These are phyloP conservation scores for Neogobius melanostomus DNA, from an alignment of 2,113 vertebrate genomes.

Conservation along the genomic window DNA sequence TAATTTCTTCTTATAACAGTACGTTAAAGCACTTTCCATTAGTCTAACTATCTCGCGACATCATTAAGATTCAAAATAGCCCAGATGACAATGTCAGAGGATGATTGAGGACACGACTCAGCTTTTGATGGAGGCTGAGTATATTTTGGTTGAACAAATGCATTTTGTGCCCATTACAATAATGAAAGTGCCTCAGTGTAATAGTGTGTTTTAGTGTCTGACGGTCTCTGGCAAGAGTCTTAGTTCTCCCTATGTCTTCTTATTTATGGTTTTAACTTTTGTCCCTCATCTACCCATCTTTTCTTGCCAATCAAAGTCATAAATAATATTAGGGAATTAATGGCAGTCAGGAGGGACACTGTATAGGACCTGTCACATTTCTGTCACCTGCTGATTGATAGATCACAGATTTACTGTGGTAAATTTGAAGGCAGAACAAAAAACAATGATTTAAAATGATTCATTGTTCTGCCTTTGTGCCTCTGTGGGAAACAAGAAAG, in stretches of 20 bases:
- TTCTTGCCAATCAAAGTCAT: not conserved
- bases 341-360: not conserved
- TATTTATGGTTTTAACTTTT: conserved; percentile 30
- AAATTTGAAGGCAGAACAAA: conserved; percentile 14
- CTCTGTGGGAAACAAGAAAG: not conserved
- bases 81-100: not conserved
- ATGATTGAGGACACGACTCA: conserved; percentile 8
- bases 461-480: conserved; percentile 1
- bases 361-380: conserved; percentile 12
- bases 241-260: conserved; percentile 10
- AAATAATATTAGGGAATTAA: not conserved
- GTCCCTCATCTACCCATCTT: conserved; percentile 4
- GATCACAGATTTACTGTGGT: conserved; percentile 11
- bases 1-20: not conserved
- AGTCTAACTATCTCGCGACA: not conserved
- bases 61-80: not conserved
- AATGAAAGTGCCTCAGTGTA: conserved; percentile 26
- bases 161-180: conserved; percentile 10
- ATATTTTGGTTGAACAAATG: conserved; percentile 1
- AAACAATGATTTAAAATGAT: not conserved
- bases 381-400: conserved; percentile 11
- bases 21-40: not conserved
- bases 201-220: not conserved
- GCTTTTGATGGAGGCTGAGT: not conserved
- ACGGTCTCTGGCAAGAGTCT: not conserved